Conservation (phyloP, 2,113 vertebrate species). For the Oncorhynchus tshawytscha region DNA sequence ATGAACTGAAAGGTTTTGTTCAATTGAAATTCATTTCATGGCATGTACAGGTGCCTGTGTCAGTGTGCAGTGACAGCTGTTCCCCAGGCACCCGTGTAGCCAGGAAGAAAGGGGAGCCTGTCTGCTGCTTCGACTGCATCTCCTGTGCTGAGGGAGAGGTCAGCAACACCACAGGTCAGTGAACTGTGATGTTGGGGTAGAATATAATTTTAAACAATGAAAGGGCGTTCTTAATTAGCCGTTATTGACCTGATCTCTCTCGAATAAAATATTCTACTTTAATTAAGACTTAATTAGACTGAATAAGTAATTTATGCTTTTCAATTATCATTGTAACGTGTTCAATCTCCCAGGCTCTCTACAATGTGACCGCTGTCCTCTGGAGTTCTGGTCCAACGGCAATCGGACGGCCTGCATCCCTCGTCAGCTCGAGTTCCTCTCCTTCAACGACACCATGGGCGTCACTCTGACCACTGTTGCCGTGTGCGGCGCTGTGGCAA, state of each 20-base stretch:
- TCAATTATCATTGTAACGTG: no score
- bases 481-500: slow-evolving; percentile 58
- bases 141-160: slow-evolving; percentile 74
- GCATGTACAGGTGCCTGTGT: slow-evolving; percentile 19
- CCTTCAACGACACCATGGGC: slow-evolving; percentile 55
- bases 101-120: slow-evolving; percentile 67
- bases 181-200: no score
- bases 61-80: slow-evolving; percentile 71
- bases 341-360: slow-evolving; percentile 52
- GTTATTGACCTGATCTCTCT: no score
- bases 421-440: slow-evolving; percentile 51
- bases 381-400: slow-evolving; percentile 58
- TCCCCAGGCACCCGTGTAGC: slow-evolving; percentile 68
- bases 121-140: slow-evolving; percentile 80
- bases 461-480: slow-evolving; percentile 50
- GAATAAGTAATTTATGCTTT: no score
- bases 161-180: slow-evolving; percentile 68
- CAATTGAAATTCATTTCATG: neutral
- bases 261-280: no score
- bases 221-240: no score
- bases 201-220: no score
- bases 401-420: slow-evolving; percentile 50
- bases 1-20: neutral
- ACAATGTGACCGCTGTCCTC: slow-evolving; percentile 56
- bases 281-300: no score